A percentile compares a stretch with the other conserved stretches of the same genome.
Evolutionary conservation across 2,797 vertebrate species (phyloP).

Genomic region (Nothura maculosa): DNA sequence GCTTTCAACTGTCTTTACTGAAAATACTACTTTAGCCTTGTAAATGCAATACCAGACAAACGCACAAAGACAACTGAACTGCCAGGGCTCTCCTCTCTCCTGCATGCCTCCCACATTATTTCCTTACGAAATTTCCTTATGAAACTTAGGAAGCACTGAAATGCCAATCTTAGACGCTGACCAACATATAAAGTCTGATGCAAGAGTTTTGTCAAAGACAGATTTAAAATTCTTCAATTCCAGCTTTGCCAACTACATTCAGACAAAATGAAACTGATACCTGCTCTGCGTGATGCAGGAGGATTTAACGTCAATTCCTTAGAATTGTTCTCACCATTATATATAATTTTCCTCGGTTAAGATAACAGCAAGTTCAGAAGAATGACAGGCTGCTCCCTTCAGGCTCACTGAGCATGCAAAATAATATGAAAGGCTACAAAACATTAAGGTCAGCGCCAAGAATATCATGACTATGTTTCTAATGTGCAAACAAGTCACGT

Average conservation of each 20-base stretch:
- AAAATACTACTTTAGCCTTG: background rate
- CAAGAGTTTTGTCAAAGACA: background rate
- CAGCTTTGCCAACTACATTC: background rate
- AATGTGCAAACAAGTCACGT: background rate
- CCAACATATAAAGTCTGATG: background rate
- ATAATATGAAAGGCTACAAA: background rate
- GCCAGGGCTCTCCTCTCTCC: background rate
- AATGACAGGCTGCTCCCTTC: background rate
- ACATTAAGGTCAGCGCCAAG: background rate
- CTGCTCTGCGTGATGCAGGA: background rate
- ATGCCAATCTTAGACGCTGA: background rate
- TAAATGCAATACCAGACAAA: background rate
- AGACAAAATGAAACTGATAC: background rate
- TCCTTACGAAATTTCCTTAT: slow-evolving; percentile 13
- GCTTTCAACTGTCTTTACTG: accelerated
- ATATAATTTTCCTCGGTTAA: background rate
- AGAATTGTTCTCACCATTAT: background rate
- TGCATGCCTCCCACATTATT: background rate
- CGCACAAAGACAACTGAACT: background rate
- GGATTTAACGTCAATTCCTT: background rate
- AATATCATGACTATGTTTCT: background rate
- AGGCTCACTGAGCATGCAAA: background rate
- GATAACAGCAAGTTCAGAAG: background rate
- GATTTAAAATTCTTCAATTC: accelerated
- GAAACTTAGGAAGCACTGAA: background rate